Evolutionary conservation across 2,113 vertebrate genomes (phyloP), one percentile per base, ranked within the genome.

Genomic region (Phyllopteryx taeniolatus): DNA sequence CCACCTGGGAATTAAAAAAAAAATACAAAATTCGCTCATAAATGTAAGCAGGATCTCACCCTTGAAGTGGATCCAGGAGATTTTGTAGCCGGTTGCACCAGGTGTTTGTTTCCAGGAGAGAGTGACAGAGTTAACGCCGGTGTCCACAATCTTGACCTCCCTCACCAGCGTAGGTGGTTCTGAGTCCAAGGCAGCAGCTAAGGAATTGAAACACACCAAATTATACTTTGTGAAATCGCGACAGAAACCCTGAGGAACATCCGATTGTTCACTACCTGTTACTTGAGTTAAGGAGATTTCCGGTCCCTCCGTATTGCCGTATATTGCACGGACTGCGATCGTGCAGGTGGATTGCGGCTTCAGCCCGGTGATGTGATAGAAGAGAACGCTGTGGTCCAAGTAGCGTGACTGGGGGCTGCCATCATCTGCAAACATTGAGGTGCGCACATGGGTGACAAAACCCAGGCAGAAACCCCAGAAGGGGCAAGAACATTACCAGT

Each of bases 41-140:
- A 17, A 33, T 9, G 22, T 10, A 20, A 17, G 20, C 17, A 42
- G 19, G n/a, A 56, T 54, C 84, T 81, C 68, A 96, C 95, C 93
- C 3, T 67, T 72, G 69, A 94, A 87, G 6, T 90, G 93, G 20
- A 78, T 84, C 95, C 95, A 96, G 79, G 92, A 92, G 76, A 96
- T 91, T 86, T 86, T 94, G 77, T 96, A 96, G 8, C 92, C 90
- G 56, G 92, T 92, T 10, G 92, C 86, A 8, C 91, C 80, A 12
- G 91, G 76, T n/a, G 90, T 89, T 77, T 81, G 93, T 79, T 60
- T 94, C 95, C 95, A 96, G 60, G 92, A 86, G 63, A 96, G 70
- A 49, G 88, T 89, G 75, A 96, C 90, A 46, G 74, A 93, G 68
- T 87, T 93, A 0, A 90, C 71, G 0, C 89, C 90, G 2, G 90